Conservation (phyloP, 92 coral and sea anemone genomes). For the Diadumene lineata region DNA sequence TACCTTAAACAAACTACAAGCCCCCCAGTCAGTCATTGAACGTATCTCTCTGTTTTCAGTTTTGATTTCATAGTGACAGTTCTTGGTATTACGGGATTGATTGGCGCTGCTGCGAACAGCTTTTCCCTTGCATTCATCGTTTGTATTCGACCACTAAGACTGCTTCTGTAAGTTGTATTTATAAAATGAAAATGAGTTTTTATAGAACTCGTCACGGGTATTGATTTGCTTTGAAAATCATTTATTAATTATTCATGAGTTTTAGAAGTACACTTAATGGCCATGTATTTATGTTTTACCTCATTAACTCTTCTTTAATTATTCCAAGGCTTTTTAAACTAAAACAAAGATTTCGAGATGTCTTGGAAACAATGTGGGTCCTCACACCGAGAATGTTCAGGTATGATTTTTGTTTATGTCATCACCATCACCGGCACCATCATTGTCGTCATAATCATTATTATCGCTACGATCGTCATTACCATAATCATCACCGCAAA, state of each 20-base stretch:
- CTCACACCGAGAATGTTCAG: slow-evolving; percentile 86
- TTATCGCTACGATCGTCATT: background rate
- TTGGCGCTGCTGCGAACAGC: slow-evolving; percentile 56
- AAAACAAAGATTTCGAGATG: slow-evolving; percentile 87
- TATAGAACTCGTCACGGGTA: no score
- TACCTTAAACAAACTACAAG: no score
- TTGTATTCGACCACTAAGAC: slow-evolving; percentile 86
- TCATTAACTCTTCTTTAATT: background rate
- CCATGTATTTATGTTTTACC: no score
- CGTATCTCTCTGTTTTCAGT: slow-evolving; percentile 25
- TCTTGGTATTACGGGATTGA: slow-evolving; percentile 78
- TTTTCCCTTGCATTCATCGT: slow-evolving; percentile 72
- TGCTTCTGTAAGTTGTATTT: slow-evolving; percentile 90
- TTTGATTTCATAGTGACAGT: slow-evolving; percentile 93
- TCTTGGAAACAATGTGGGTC: slow-evolving; percentile 82
- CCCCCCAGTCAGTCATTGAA: background rate
- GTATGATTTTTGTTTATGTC: slow-evolving; percentile 26
- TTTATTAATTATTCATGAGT: no score
- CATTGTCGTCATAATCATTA: background rate
- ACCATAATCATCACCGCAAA: background rate
- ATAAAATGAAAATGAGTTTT: no score
- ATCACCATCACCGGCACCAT: background rate
- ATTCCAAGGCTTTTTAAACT: slow-evolving; percentile 77
- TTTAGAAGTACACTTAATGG: no score
- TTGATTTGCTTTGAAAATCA: no score